Evolutionary conservation across 2,797 vertebrate genomes (phyloP).

Genomic region (Poecile montanus): DNA sequence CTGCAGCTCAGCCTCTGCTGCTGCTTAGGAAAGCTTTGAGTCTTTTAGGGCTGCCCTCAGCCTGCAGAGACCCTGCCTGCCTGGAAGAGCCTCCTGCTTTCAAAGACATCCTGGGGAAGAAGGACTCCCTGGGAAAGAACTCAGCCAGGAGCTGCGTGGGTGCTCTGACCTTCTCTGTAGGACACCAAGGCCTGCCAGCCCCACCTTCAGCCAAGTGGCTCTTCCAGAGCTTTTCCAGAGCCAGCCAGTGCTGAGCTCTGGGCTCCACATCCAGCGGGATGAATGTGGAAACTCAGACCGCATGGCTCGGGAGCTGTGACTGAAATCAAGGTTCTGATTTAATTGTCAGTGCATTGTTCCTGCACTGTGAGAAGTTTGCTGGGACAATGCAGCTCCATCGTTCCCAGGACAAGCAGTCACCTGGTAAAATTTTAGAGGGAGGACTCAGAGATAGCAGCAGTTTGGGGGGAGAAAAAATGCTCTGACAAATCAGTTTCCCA

Average conservation of each 20-base stretch:
- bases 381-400: background rate
- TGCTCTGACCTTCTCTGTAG: background rate
- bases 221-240: background rate
- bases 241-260: background rate
- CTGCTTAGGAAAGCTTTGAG: background rate
- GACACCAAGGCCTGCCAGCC: background rate
- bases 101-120: background rate
- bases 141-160: background rate
- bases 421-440: background rate
- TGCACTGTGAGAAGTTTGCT: background rate
- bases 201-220: background rate
- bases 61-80: background rate
- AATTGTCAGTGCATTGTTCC: background rate
- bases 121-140: background rate
- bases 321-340: background rate
- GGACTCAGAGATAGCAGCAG: slow-evolving; percentile 19
- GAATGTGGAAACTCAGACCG: background rate
- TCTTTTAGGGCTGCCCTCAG: background rate
- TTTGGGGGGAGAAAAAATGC: background rate
- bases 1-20: background rate
- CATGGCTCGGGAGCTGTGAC: background rate
- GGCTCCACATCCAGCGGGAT: background rate
- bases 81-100: background rate
- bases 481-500: background rate
- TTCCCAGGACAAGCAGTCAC: background rate